Base-by-base conservation (phyloP, 2,797 vertebrate genomes). In the Danio albolineatus region DNA sequence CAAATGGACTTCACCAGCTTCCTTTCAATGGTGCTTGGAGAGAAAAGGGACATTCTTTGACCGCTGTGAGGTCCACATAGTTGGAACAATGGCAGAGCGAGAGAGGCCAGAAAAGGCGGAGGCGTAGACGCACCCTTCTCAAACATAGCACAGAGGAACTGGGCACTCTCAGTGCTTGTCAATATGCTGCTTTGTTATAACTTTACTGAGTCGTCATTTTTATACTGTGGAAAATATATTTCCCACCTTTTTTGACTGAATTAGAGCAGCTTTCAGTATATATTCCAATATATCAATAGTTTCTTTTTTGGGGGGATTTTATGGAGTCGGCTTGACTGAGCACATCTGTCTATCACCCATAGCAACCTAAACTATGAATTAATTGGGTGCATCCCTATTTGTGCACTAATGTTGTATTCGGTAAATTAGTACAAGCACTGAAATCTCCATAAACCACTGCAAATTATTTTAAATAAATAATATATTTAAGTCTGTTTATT, bases 1-100 rank as follows among this genome's bases (percentile, higher is more conserved):
- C 66, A 46, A 46, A 57, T 57, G 41, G 14, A 65, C 16, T 77
- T 38, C 10, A 17, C 19, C 43, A 59, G 43, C 54, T 51, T 48
- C 53, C 61, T 76, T 73, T 74, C 66, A 59, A 48, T 66, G 46
- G 54, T 49, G 72, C 82, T 56, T 54, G 59, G 51, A 75, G 59
- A 85, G 83, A 87, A 84, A 84, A 83, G 82, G 54, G 70, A 70
- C 80, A 85, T 86, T 87, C 85, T 86, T 82, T 78, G 53, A 54
- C 39, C 70, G 61, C 67, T 72, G 53, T 64, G 74, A 78, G 79
- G 78, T 79, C 74, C 44, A 67, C 75, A 62, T 61, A 59, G 49
- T 73, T 59, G 51, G 36, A 83, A 86, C 80, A 84, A 85, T 83
- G 69, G 70, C 16, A 75, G 17, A 53, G 71, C 49, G 44, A 17